Conservation (phyloP, 1,140 invertebrate genomes). For the Eurosta solidaginis region DNA sequence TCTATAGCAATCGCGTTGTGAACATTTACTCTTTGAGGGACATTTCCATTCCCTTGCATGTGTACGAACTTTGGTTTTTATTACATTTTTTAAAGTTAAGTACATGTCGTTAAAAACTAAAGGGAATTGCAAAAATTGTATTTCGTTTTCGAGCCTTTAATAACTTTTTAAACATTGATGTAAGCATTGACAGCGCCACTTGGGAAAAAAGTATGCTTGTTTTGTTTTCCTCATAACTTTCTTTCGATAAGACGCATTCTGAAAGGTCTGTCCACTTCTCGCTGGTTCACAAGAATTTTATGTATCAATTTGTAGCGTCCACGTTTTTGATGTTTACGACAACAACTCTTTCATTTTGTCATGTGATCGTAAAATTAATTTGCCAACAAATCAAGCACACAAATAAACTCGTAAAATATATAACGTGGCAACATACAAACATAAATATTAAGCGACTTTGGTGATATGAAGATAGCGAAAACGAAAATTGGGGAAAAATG, state of each 20-base stretch:
- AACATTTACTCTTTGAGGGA: too few species aligned
- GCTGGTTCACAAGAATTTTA: background rate
- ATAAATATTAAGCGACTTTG: background rate
- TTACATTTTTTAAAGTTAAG: too few species aligned
- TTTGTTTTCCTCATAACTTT: background rate
- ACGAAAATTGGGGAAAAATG: too few species aligned
- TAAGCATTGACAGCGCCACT: too few species aligned
- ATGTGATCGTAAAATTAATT: slow-evolving; percentile 3
- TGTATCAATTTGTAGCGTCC: background rate
- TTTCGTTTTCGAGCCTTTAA: too few species aligned
- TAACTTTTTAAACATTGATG: too few species aligned
- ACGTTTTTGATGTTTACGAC: background rate
- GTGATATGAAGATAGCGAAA: background rate
- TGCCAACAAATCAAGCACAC: background rate
- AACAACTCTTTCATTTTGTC: background rate
- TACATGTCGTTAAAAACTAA: too few species aligned
- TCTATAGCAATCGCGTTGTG: too few species aligned
- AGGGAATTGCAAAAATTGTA: too few species aligned
- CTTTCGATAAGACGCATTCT: background rate
- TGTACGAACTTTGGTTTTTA: too few species aligned
- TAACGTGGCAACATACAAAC: too few species aligned
- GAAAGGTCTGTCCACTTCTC: background rate
- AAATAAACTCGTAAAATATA: background rate
- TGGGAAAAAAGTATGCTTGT: background rate
- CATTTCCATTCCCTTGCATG: too few species aligned